Percentiles rank a stretch among this genome's conserved stretches.
phyloP scores from a whole-genome alignment of 2,113 vertebrate genomes.

The Bufo bufo region DNA sequence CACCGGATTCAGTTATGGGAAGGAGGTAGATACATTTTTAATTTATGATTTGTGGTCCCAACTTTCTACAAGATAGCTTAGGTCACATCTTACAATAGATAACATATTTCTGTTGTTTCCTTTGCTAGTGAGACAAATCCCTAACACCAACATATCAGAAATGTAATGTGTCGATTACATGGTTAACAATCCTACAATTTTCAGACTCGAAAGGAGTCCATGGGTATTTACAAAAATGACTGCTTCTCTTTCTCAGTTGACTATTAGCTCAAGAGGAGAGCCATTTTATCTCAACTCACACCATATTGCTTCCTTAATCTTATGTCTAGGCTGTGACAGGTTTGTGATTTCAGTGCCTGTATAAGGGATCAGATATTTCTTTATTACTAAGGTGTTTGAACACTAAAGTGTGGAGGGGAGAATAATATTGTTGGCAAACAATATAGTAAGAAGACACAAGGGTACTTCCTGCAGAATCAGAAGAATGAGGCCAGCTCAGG shows the following conservation, averaged over 20 bases:
- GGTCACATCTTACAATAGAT: too few species aligned
- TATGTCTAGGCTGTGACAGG: slow-evolving; percentile 31
- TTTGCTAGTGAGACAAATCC: background rate
- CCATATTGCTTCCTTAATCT: slow-evolving; percentile 48
- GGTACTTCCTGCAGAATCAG: background rate
- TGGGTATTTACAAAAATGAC: slow-evolving; percentile 31
- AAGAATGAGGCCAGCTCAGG: background rate
- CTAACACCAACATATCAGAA: background rate
- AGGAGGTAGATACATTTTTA: too few species aligned
- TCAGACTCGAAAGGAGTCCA: background rate
- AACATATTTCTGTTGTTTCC: too few species aligned
- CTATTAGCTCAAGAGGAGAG: slow-evolving; percentile 7
- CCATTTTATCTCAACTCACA: slow-evolving; percentile 39
- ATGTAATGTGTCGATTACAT: background rate
- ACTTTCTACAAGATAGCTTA: too few species aligned
- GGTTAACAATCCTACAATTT: slow-evolving; percentile 27
- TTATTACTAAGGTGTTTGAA: slow-evolving; percentile 20
- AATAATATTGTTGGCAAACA: background rate
- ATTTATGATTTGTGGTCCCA: too few species aligned
- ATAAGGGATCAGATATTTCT: slow-evolving; percentile 14
- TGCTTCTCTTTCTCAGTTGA: slow-evolving; percentile 17
- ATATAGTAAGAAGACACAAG: background rate
- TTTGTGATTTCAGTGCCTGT: slow-evolving; percentile 26
- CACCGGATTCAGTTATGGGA: too few species aligned
- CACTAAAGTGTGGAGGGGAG: background rate